Base-by-base conservation (phyloP, 92 coral and sea anemone species). In the Bergia puertoricense region DNA sequence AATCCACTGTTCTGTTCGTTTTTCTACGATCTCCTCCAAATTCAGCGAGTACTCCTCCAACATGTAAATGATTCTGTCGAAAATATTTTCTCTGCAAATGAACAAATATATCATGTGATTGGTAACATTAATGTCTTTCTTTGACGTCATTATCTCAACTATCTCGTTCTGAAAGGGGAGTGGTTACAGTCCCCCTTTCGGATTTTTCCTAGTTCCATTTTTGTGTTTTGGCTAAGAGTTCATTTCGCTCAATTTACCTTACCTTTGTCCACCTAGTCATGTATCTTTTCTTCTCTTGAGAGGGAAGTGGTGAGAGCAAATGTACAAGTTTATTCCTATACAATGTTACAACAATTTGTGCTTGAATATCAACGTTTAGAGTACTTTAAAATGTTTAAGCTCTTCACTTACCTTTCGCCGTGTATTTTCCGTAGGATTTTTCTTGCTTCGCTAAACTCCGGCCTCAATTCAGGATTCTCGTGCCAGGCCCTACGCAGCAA, bases 1-100 rank as follows among this genome's bases (percentile, higher is more conserved):
- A 56, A 94, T 79, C 93, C 97, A 95, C 88, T 96, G 98, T 54
- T 91, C 97, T 13, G 98, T 96, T 81, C 98, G 85, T 74, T 91
- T 92, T 42, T 90, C 92, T 13, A 96, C 98, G 23, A 96, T 94
- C 46, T 94, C 82, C 83, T 96, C 98, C 41, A 96, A 83, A 73
- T 96, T 88, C 44, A 90, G 85, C 2, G 98, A 96, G 82, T 96
- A 94, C 56, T 96, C 97, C 80, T 96, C 98, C 79, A 96, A 85
- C 92, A 96, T 84, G 89, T 88, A 89, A 67, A 96, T 94, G 86
- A 96, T 92, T 73, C 93, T 96, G 76, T 96, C 98, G 20, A 95
- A 94, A 44, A 96, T 93, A 76, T 96, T 95, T 44, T 91, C 93
- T 88, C 95, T 96, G 46, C 88, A 74, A 79, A 57, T 43, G 16